Percentiles rank a stretch among this genome's conserved stretches.
phyloP scores from a whole-genome alignment of 2,888 invertebrate species.

The Papilio protenor region DNA sequence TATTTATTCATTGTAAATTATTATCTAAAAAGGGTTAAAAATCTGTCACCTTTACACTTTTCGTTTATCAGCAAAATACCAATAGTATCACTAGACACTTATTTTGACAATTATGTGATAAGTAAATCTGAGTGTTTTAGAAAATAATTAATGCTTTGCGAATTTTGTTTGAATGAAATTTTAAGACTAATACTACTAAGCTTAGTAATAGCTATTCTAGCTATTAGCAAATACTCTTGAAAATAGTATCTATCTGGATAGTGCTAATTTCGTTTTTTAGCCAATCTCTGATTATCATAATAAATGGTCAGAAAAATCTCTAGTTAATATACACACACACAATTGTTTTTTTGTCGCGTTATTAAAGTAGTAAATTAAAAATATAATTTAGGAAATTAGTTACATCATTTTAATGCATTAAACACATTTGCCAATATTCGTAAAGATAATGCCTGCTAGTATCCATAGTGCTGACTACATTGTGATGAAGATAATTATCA shows the following conservation, averaged over 20 bases:
- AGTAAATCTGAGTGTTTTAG: no score
- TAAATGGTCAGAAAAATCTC: no score
- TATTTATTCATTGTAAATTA: neutral
- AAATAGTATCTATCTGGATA: neutral
- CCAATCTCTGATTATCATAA: neutral
- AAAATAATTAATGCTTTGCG: no score
- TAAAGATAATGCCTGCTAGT: slow-evolving; percentile 3
- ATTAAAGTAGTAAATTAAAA: slow-evolving; percentile 6
- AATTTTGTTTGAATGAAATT: no score
- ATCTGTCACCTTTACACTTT: neutral
- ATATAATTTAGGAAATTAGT: neutral
- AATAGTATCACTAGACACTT: no score
- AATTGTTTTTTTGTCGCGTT: neutral
- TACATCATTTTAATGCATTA: neutral
- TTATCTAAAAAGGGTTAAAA: no score
- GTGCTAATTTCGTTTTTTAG: no score
- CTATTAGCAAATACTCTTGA: no score
- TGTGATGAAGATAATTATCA: slow-evolving; percentile 5
- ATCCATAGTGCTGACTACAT: neutral
- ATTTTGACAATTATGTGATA: no score
- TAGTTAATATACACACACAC: no score
- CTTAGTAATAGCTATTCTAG: neutral
- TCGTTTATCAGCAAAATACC: neutral
- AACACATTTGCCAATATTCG: neutral
- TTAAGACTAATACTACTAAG: no score